A percentile compares a stretch with the other conserved stretches of the same genome.
Conservation (phyloP, 1,140 invertebrate genomes). For the Lineus longissimus region DNA sequence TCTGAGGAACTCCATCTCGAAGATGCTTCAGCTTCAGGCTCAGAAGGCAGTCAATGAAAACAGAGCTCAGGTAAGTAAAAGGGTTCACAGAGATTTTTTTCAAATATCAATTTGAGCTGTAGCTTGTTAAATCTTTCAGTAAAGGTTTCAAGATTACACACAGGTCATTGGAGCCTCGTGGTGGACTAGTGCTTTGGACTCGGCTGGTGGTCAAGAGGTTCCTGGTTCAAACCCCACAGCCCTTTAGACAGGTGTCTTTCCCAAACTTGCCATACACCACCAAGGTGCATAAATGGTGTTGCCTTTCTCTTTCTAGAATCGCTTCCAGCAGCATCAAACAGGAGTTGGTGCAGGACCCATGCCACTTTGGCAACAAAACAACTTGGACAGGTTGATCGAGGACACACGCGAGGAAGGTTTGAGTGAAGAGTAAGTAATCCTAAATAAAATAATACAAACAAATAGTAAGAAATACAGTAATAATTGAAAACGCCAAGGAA, state of each 20-base stretch:
- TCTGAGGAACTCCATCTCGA: slow-evolving; percentile 41
- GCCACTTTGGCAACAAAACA: not conserved
- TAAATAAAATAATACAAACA: not conserved
- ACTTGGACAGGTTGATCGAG: not conserved
- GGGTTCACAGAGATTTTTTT: slow-evolving; percentile 10
- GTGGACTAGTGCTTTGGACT: too few species aligned
- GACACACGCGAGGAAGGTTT: not conserved
- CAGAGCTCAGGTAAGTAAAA: slow-evolving; percentile 8
- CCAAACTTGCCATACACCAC: too few species aligned
- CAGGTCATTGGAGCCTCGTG: too few species aligned
- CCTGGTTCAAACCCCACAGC: too few species aligned
- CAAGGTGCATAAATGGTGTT: too few species aligned
- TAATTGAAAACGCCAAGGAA: too few species aligned
- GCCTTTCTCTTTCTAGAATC: too few species aligned
- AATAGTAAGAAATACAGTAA: too few species aligned
- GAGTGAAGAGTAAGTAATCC: not conserved
- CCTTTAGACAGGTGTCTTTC: too few species aligned
- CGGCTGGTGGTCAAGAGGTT: too few species aligned
- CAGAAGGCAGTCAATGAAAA: slow-evolving; percentile 5
- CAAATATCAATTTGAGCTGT: not conserved
- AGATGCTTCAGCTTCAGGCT: slow-evolving; percentile 27
- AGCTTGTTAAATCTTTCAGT: slow-evolving; percentile 12
- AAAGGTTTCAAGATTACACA: too few species aligned
- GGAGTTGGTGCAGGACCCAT: not conserved
- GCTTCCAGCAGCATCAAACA: too few species aligned